Percentiles rank a stretch among this genome's conserved stretches.
Conservation (phyloP, 2,797 vertebrate species). For the Lepilemur ruficaudatus region DNA sequence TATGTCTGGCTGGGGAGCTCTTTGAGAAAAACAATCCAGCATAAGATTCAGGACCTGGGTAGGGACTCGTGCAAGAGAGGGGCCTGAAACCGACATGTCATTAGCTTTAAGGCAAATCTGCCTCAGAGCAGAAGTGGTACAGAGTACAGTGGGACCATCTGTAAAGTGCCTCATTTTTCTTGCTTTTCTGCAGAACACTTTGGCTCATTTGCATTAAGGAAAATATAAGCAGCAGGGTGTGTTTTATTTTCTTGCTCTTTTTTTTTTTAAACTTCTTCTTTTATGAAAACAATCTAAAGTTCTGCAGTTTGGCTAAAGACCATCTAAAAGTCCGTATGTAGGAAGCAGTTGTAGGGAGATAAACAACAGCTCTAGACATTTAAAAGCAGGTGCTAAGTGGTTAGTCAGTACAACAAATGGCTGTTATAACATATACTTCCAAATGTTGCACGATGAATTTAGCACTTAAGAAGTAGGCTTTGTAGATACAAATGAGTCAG, state of each 20-base stretch:
- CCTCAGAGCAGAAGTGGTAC: neutral
- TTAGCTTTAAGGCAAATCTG: neutral
- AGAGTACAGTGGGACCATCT: neutral
- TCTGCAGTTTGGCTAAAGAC: neutral
- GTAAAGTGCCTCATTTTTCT: neutral
- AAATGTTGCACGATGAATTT: neutral
- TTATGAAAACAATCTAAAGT: neutral
- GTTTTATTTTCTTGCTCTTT: neutral
- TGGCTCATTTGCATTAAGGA: slow-evolving; percentile 2
- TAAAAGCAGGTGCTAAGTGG: slow-evolving; percentile 7
- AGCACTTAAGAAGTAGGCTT: neutral
- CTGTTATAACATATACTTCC: neutral
- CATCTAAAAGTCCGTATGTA: no score
- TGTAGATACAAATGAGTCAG: neutral
- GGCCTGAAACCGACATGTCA: neutral
- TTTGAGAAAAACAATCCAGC: neutral
- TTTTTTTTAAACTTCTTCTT: neutral
- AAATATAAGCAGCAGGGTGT: neutral
- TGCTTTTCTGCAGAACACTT: neutral
- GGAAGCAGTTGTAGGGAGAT: neutral
- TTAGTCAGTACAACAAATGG: slow-evolving; percentile 6
- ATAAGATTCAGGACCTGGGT: neutral
- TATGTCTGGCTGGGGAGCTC: neutral
- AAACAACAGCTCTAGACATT: neutral
- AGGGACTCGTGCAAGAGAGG: neutral